Percentiles rank a stretch among this genome's conserved stretches.
phyloP scores from a whole-genome alignment of 2,888 invertebrate genomes.

The Acanthosepion lycidas region DNA sequence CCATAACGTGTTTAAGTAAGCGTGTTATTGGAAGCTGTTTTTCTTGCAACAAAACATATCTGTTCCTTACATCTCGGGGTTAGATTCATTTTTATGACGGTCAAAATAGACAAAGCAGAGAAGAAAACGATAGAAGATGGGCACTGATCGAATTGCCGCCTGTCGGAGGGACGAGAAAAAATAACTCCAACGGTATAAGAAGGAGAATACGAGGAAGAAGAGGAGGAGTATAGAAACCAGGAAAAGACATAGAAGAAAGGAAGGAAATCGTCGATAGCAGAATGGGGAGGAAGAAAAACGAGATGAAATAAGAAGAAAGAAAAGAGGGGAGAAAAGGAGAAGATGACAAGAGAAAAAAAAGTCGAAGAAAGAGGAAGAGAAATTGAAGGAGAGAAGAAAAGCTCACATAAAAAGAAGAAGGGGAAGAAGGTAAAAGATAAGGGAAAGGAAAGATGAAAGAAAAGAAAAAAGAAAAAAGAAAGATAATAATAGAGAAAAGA shows the following conservation, averaged over 20 bases:
- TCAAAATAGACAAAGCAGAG: background rate
- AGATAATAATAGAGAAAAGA: background rate
- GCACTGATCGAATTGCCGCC: constrained; percentile 2
- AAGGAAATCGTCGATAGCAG: background rate
- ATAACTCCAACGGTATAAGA: background rate
- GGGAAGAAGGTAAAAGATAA: background rate
- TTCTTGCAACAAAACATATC: background rate
- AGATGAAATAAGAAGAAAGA: background rate
- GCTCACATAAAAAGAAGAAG: rapidly evolving
- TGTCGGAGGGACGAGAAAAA: background rate
- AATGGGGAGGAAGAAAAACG: too few relatives aligned
- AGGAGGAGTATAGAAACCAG: background rate
- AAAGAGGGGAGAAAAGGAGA: background rate
- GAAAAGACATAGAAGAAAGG: background rate
- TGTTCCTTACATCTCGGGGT: background rate
- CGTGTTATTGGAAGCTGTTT: constrained; percentile 33
- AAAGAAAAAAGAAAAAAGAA: background rate
- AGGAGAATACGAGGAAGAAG: background rate
- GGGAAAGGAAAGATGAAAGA: background rate
- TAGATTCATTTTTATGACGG: constrained; percentile 8
- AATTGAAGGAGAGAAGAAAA: background rate
- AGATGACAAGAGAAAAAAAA: background rate
- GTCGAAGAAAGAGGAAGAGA: background rate
- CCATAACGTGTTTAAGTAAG: constrained; percentile 22
- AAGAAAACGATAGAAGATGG: background rate